Evolutionary conservation across 2,888 invertebrate genomes (phyloP), one percentile per base, ranked within the genome.

Genomic region (Leucophenga montana): DNA sequence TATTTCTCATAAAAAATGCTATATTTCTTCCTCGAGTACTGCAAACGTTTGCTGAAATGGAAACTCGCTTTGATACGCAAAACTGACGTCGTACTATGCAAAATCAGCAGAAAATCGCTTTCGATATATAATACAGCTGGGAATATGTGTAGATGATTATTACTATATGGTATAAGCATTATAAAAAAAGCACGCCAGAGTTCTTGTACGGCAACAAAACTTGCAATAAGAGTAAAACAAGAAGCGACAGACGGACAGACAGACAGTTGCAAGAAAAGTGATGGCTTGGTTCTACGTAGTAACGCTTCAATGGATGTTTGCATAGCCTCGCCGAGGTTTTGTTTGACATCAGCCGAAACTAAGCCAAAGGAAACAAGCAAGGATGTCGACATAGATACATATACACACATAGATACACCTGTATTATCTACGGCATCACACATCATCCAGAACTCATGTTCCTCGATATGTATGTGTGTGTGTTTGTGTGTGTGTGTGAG

Each of bases 1-100:
- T 20, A 13, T 22, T 48, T 56, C 20, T 6, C 53, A 16, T 53
- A 20, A 20, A 39, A 13, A 11, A 16, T 50, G 8, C 8, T 16
- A n/a, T 53, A 11, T n/a, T 20, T 20, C 0, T 18, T 9, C 22
- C 22, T 46, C 22, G 13, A 48, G 73, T 73, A 80, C 70, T 75
- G 81, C 81, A 62, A 67, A 78, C 78, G 70, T 73, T 71, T 74
- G 81, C 81, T 78, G 73, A 80, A 81, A 76, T 76, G n/a, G 74
- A 71, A 75, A 82, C 72, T 74, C 20, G 72, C 79, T 81, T 80
- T 82, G 80, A 78, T 81, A 78, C 18, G 62, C 62, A 62, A 82
- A 79, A 79, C 80, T 76, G 81, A 81, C 78, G 81, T 77, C 83
- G 78, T 79, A 48, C 75, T 77, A 76, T 80, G 83, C 83, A 70